These are phyloP conservation scores for Falco concolor DNA, from an alignment of 2,797 vertebrate species.

Conservation along the genomic window DNA sequence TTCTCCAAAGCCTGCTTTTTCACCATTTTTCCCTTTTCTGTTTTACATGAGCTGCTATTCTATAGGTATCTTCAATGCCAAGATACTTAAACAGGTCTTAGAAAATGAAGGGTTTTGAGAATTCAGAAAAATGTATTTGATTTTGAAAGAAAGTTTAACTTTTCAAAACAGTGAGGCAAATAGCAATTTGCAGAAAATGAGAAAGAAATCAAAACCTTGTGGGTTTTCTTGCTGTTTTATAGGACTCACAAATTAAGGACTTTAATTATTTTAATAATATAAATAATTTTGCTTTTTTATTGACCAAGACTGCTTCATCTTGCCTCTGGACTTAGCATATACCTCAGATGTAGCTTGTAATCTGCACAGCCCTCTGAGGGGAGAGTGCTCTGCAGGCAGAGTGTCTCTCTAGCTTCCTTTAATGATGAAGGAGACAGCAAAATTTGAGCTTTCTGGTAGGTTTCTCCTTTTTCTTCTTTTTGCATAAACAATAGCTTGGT, in stretches of 20 bases:
- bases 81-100: neutral
- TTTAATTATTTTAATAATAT: neutral
- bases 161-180: neutral
- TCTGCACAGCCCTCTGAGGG: neutral
- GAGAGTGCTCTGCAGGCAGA: neutral
- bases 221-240: neutral
- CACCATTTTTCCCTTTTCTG: neutral
- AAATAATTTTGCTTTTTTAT: neutral
- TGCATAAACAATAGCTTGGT: neutral
- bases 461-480: neutral
- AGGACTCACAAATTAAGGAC: neutral
- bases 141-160: neutral
- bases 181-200: neutral
- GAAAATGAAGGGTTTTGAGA: neutral
- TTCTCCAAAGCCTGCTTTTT: neutral
- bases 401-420: neutral
- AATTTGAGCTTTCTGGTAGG: neutral
- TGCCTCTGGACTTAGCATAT: neutral
- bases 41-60: neutral
- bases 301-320: neutral
- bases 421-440: neutral
- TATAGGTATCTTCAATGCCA: accelerated
- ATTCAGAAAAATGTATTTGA: neutral
- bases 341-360: neutral
- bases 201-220: neutral